A percentile compares a stretch with the other conserved stretches of the same genome.
Evolutionary conservation across 2,888 invertebrate species (phyloP).

Genomic region (Metellina segmentata): DNA sequence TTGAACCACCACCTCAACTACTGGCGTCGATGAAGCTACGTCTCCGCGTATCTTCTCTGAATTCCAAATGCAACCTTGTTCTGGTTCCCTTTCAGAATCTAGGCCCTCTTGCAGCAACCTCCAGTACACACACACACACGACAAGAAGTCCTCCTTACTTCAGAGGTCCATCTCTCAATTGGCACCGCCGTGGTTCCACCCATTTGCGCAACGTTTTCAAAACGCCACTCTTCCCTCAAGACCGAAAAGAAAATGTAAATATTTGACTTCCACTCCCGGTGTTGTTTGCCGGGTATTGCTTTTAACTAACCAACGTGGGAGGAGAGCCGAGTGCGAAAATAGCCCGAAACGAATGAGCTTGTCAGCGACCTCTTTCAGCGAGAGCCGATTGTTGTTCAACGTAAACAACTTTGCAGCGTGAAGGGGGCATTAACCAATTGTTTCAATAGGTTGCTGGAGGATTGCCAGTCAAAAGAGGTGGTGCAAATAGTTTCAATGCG

Average conservation of each 20-base stretch:
- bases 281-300: neutral
- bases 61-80: neutral
- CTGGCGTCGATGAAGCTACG: neutral
- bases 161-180: conserved; percentile 6
- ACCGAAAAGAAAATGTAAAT: conserved; percentile 4
- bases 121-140: neutral
- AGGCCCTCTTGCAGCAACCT: conserved; percentile 12
- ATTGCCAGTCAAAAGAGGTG: neutral
- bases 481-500: neutral
- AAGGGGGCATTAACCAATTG: neutral
- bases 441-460: neutral
- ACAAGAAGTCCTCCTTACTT: neutral
- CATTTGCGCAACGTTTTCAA: neutral
- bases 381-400: neutral
- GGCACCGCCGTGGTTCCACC: conserved; percentile 1
- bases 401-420: neutral
- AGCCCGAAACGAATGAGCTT: neutral
- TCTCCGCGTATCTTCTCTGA: neutral
- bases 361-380: neutral
- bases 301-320: conserved; percentile 7
- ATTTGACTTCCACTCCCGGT: conserved; percentile 13
- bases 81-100: conserved; percentile 3
- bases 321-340: neutral
- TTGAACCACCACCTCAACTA: neutral
- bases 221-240: neutral